phyloP scores from a whole-genome alignment of 2,888 invertebrate species.

The Athetis lepigone region DNA sequence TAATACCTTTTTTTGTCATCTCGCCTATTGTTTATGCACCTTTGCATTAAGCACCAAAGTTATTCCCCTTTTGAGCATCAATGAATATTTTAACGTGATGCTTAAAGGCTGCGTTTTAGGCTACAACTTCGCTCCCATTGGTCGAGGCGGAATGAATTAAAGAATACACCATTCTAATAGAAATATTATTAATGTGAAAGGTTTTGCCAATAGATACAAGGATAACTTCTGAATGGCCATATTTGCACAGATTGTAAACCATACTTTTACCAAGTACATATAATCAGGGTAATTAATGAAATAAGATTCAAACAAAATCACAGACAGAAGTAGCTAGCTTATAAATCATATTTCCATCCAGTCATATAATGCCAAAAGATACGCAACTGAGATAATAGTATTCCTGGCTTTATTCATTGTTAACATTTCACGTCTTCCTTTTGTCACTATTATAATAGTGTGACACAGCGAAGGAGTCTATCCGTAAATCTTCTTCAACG shows the following conservation, averaged over 20 bases:
- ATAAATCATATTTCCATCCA: neutral
- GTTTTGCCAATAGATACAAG: too few relatives aligned
- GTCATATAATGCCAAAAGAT: neutral
- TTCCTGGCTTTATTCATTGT: slow-evolving; percentile 42
- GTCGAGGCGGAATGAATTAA: too few relatives aligned
- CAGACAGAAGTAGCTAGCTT: neutral
- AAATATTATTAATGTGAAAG: too few relatives aligned
- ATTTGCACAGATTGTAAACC: neutral
- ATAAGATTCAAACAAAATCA: neutral
- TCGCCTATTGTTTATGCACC: too few relatives aligned
- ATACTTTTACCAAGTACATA: neutral
- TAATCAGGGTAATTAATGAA: neutral
- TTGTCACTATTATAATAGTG: slow-evolving; percentile 61
- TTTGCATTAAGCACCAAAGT: too few relatives aligned
- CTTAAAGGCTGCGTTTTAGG: too few relatives aligned
- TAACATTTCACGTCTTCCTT: slow-evolving; percentile 44
- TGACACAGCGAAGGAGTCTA: slow-evolving; percentile 47
- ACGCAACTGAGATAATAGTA: slow-evolving; percentile 20
- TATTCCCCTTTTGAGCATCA: too few relatives aligned
- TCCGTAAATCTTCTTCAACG: slow-evolving; percentile 61
- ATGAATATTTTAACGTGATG: too few relatives aligned
- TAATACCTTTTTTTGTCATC: too few relatives aligned
- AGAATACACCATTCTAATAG: too few relatives aligned
- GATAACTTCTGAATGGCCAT: too few relatives aligned
- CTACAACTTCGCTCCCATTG: too few relatives aligned